phyloP scores from a whole-genome alignment of 2,888 invertebrate genomes.

The Latrodectus elegans region DNA sequence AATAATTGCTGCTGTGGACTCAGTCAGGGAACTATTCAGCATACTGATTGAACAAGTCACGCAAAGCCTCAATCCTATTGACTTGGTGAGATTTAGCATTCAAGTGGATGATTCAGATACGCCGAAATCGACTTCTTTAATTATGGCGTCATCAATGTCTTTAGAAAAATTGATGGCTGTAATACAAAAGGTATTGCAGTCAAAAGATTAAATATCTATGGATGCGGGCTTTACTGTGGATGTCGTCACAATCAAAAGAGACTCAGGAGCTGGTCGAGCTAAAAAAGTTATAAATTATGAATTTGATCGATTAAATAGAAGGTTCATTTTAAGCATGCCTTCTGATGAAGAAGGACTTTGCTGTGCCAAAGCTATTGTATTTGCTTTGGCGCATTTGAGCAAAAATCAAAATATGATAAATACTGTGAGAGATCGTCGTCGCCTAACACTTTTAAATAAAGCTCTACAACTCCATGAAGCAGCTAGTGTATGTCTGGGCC shows the following conservation, averaged over 20 bases:
- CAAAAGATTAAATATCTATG: not conserved
- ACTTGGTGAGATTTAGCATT: too few species aligned
- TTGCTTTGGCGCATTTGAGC: too few species aligned
- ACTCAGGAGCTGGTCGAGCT: not conserved
- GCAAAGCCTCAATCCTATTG: too few species aligned
- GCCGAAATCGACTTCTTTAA: not conserved
- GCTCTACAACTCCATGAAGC: too few species aligned
- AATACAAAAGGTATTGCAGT: not conserved
- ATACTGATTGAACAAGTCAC: too few species aligned
- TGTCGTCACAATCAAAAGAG: too few species aligned
- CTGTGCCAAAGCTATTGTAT: not conserved
- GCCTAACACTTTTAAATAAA: too few species aligned
- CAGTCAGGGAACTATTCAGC: too few species aligned
- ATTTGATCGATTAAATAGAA: not conserved
- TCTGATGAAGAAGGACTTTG: not conserved
- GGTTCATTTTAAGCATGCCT: not conserved
- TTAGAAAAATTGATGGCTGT: not conserved
- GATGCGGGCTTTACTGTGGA: not conserved
- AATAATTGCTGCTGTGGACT: too few species aligned
- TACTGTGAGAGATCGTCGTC: too few species aligned
- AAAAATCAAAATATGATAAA: too few species aligned
- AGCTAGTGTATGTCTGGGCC: not conserved
- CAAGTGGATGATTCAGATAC: not conserved
- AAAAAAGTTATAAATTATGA: not conserved
- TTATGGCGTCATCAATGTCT: not conserved